These are phyloP conservation scores for Drosophila meridionalis DNA, from an alignment of 2,888 invertebrate species.

Conservation along the genomic window DNA sequence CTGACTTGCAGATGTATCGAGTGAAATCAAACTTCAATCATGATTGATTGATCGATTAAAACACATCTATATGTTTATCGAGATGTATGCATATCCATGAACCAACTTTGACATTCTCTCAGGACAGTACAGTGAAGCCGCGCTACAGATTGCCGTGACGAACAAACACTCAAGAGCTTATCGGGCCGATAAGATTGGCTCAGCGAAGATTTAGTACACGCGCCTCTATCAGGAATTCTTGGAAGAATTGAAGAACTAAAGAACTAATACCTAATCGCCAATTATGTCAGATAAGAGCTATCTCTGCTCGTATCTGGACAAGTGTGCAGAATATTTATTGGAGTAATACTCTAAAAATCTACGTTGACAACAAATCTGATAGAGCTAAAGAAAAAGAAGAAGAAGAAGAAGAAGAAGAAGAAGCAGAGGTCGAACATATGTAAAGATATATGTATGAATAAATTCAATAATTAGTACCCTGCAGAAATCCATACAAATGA, in stretches of 20 bases:
- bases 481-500: too few relatives aligned
- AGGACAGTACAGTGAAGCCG: slow-evolving; percentile 7
- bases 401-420: too few relatives aligned
- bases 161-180: slow-evolving; percentile 19
- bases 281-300: slow-evolving; percentile 34
- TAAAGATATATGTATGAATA: too few relatives aligned
- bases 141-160: not conserved
- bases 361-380: slow-evolving; percentile 5
- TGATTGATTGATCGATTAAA: not conserved
- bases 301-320: slow-evolving; percentile 1
- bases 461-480: too few relatives aligned
- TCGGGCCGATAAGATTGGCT: slow-evolving; percentile 46
- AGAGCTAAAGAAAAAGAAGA: too few relatives aligned
- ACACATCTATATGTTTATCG: not conserved
- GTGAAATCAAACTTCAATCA: not conserved
- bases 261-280: slow-evolving; percentile 37
- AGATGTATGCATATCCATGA: not conserved
- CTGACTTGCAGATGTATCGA: not conserved
- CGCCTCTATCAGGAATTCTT: slow-evolving; percentile 24
- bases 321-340: slow-evolving; percentile 11
- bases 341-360: not conserved
- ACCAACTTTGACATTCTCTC: slow-evolving; percentile 13
- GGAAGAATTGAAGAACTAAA: slow-evolving; percentile 21
- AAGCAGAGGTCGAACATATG: not conserved
- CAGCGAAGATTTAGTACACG: slow-evolving; percentile 27